These are phyloP conservation scores for Tipula helvola DNA, from an alignment of 2,888 invertebrate species.

Conservation along the genomic window DNA sequence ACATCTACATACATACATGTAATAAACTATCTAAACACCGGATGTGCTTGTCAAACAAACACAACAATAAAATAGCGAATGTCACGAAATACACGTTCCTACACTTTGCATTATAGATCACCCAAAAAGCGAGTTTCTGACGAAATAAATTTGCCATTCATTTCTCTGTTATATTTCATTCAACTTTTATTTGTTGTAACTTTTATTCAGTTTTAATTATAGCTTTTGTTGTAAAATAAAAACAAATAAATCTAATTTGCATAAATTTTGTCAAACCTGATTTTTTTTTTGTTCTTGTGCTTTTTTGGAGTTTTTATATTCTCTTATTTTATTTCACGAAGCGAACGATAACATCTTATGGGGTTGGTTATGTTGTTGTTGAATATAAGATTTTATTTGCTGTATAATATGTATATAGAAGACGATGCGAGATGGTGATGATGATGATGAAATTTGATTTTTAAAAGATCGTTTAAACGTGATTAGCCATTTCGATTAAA, in stretches of 20 bases:
- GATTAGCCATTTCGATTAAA: background rate
- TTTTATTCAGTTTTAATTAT: background rate
- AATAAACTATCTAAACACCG: background rate
- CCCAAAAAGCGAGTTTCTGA: background rate
- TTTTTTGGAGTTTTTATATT: background rate
- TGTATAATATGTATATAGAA: background rate
- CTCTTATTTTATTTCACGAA: background rate
- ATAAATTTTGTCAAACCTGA: constrained; percentile 4
- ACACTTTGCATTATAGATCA: background rate
- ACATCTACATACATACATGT: no score
- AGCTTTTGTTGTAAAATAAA: background rate
- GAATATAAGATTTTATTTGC: background rate
- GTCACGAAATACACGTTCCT: background rate
- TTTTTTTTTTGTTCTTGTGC: background rate
- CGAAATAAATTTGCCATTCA: background rate
- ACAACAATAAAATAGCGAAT: background rate
- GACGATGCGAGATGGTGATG: background rate
- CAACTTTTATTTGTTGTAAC: background rate
- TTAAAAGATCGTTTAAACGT: background rate
- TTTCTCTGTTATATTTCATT: background rate
- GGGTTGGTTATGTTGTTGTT: background rate
- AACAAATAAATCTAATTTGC: constrained; percentile 4
- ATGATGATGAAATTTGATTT: background rate
- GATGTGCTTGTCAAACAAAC: background rate
- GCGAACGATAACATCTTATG: background rate